Percentiles rank a stretch among this genome's conserved stretches.
phyloP scores from a whole-genome alignment of 2,888 invertebrate genomes.

The Buathra laborator region DNA sequence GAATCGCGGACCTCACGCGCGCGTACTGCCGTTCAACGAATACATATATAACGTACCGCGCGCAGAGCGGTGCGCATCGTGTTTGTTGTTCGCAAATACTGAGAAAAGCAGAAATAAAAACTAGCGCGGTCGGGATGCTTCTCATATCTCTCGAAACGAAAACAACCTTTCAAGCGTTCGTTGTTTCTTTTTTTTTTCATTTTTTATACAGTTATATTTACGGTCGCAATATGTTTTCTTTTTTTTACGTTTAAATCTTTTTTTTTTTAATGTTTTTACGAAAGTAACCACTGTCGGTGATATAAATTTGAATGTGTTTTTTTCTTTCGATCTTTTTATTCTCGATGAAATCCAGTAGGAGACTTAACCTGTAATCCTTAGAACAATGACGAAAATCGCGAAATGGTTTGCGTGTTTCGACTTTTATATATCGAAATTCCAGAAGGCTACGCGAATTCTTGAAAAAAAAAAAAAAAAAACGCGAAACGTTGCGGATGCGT shows the following conservation, averaged over 20 bases:
- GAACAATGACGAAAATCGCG: too few species aligned
- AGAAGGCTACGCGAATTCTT: too few species aligned
- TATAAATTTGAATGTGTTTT: too few species aligned
- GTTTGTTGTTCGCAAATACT: constrained; percentile 58
- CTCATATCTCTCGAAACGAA: constrained; percentile 54
- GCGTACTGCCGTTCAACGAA: not conserved
- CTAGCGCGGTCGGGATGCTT: constrained; percentile 15
- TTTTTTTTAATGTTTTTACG: too few species aligned
- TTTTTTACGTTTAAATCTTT: too few species aligned
- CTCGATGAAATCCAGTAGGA: too few species aligned
- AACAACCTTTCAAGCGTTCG: constrained; percentile 51
- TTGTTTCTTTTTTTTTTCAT: constrained; percentile 13
- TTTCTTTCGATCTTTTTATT: too few species aligned
- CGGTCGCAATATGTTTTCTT: not conserved
- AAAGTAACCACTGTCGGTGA: too few species aligned
- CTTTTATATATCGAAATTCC: too few species aligned
- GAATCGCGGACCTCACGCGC: constrained; percentile 17
- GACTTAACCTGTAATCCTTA: too few species aligned
- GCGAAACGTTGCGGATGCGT: not conserved
- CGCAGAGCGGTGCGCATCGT: constrained; percentile 10
- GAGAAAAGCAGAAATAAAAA: constrained; percentile 34
- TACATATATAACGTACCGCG: not conserved
- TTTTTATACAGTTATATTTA: not conserved
- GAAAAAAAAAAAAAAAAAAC: not conserved
- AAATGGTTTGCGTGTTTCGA: too few species aligned